Percentiles rank a stretch among this genome's conserved stretches.
Conservation (phyloP, 1,140 invertebrate species). For the Trinorchestia longiramus region DNA sequence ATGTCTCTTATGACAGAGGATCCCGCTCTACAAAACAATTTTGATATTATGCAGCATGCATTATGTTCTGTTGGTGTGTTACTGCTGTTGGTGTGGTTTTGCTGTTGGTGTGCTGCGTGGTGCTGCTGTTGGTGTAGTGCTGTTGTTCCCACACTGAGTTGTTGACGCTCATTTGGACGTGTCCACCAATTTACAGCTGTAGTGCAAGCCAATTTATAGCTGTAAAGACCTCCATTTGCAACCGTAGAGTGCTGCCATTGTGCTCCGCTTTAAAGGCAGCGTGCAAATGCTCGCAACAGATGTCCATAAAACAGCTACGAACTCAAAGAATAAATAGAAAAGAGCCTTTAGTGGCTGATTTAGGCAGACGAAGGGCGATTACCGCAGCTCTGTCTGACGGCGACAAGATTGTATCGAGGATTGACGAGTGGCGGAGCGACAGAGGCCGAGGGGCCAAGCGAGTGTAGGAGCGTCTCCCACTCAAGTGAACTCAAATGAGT, state of each 20-base stretch:
- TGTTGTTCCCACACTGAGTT: neutral
- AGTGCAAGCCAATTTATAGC: neutral
- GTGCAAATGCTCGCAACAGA: neutral
- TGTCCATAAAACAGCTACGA: neutral
- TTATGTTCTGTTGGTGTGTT: no score
- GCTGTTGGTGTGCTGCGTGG: neutral
- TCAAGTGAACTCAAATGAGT: no score
- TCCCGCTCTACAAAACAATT: no score
- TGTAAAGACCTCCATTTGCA: neutral
- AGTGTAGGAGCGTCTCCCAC: neutral
- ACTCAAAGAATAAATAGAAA: neutral
- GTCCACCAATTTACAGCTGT: neutral
- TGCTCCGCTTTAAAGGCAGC: neutral
- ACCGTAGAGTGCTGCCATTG: neutral
- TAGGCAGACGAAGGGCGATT: slow-evolving; percentile 6
- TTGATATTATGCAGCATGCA: no score
- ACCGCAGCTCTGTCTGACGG: neutral
- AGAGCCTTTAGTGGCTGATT: slow-evolving; percentile 20
- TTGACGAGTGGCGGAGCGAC: neutral
- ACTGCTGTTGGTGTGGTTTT: neutral
- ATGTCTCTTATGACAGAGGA: no score
- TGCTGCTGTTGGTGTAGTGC: neutral
- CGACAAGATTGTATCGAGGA: slow-evolving; percentile 32
- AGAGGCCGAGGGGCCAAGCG: neutral
- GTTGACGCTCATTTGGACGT: neutral